Percentiles rank a stretch among this genome's conserved stretches.
Conservation (phyloP, 2,113 vertebrate species). For the Leucopternis melanops region DNA sequence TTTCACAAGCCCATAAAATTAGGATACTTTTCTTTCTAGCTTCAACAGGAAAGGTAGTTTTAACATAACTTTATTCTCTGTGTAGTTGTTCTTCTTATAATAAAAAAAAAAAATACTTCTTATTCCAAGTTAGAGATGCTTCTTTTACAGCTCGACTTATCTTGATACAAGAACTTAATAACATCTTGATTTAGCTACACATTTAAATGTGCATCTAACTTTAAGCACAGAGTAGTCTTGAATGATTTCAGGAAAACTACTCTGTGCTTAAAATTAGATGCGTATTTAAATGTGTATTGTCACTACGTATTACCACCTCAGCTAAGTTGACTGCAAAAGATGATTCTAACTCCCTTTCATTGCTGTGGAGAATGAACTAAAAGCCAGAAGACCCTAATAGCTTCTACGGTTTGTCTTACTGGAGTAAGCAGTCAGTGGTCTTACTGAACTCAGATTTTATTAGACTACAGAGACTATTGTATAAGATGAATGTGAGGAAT, state of each 20-base stretch:
- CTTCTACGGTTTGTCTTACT: neutral
- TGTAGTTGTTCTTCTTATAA: neutral
- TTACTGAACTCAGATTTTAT: neutral
- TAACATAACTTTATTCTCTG: neutral
- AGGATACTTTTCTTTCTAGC: neutral
- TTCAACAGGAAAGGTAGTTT: neutral
- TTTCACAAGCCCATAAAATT: conserved; percentile 2
- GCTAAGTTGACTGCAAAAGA: neutral
- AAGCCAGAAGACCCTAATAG: neutral
- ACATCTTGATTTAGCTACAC: neutral
- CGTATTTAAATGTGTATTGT: neutral
- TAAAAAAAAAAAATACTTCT: neutral
- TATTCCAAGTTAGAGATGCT: neutral
- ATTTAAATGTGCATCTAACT: neutral
- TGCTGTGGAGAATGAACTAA: neutral
- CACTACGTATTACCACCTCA: neutral
- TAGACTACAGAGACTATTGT: neutral
- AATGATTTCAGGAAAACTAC: neutral
- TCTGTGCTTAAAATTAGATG: neutral
- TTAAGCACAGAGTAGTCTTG: neutral
- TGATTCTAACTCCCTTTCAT: neutral
- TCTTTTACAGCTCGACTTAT: neutral
- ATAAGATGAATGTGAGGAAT: neutral
- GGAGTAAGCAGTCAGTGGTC: neutral
- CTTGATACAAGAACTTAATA: neutral